phyloP scores from a whole-genome alignment of 2,797 vertebrate genomes.

The Phoeniculus purpureus region DNA sequence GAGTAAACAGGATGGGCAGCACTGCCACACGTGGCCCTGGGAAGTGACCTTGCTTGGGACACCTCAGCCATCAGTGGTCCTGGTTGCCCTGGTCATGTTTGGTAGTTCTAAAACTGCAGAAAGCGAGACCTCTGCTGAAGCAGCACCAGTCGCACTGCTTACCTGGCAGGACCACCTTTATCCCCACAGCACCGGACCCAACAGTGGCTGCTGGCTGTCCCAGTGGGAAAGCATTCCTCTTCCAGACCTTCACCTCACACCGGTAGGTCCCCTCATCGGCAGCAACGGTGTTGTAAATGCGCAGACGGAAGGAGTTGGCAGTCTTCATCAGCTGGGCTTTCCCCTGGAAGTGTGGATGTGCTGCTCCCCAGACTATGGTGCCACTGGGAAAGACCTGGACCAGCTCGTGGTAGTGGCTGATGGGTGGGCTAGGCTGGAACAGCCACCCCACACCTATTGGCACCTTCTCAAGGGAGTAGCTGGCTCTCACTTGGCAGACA shows the following conservation, averaged over 20 bases:
- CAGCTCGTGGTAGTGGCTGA: background rate
- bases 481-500: background rate
- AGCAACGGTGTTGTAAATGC: background rate
- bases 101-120: background rate
- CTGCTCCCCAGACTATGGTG: constrained; percentile 42
- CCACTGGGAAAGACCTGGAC: constrained; percentile 24
- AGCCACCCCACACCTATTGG: constrained; percentile 40
- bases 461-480: background rate
- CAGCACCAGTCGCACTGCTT: background rate
- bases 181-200: constrained; percentile 53
- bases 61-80: background rate
- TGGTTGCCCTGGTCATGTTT: rapidly evolving
- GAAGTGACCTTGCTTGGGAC: background rate
- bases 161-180: constrained; percentile 74
- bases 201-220: background rate
- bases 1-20: background rate
- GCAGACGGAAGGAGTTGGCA: constrained; percentile 36
- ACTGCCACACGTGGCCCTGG: rapidly evolving
- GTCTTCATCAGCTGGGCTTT: constrained; percentile 52
- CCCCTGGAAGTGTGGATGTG: constrained; percentile 20
- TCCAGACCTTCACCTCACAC: constrained; percentile 69
- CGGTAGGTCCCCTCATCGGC: constrained; percentile 42
- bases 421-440: constrained; percentile 43
- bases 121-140: background rate
- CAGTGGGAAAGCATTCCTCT: background rate